These are phyloP conservation scores for Colistium nudipinnis DNA, from an alignment of 2,113 vertebrate genomes.

Conservation along the genomic window DNA sequence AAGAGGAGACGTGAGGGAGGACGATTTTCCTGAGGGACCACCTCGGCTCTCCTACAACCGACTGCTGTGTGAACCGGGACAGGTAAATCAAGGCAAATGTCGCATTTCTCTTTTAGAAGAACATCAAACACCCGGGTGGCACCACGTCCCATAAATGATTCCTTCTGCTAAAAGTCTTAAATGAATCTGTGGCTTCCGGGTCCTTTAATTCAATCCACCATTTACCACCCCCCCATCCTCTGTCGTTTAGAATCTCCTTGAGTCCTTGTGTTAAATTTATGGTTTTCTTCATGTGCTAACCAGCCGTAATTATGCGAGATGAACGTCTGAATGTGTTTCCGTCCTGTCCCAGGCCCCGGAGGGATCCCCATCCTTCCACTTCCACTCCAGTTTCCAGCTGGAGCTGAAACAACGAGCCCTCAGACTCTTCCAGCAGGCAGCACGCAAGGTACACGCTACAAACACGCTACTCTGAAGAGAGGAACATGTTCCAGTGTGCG, in stretches of 20 bases:
- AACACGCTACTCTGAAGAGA: neutral
- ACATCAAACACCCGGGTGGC: too few relatives aligned
- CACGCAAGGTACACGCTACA: slow-evolving; percentile 85
- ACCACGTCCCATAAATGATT: too few relatives aligned
- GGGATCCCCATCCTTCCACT: slow-evolving; percentile 81
- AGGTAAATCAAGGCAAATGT: too few relatives aligned
- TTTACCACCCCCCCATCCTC: too few relatives aligned
- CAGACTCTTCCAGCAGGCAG: slow-evolving; percentile 87
- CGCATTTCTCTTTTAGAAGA: too few relatives aligned
- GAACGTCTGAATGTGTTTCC: neutral
- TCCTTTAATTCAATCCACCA: too few relatives aligned
- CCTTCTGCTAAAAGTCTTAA: too few relatives aligned
- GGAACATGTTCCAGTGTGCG: slow-evolving; percentile 7
- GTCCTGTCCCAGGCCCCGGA: slow-evolving; percentile 59
- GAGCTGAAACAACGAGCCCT: slow-evolving; percentile 76
- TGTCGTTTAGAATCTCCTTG: too few relatives aligned
- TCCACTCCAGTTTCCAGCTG: slow-evolving; percentile 81
- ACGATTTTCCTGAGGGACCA: slow-evolving; percentile 74
- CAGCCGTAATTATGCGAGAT: neutral
- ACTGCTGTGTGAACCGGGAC: slow-evolving; percentile 69
- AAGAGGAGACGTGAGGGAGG: slow-evolving; percentile 74
- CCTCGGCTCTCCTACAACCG: slow-evolving; percentile 72
- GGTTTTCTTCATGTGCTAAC: neutral
- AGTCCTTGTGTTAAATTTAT: neutral
- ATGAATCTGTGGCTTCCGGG: too few relatives aligned